Percentiles rank a stretch among this genome's conserved stretches.
phyloP scores from a whole-genome alignment of 2,888 invertebrate species.

The Oegoconia quadripuncta region DNA sequence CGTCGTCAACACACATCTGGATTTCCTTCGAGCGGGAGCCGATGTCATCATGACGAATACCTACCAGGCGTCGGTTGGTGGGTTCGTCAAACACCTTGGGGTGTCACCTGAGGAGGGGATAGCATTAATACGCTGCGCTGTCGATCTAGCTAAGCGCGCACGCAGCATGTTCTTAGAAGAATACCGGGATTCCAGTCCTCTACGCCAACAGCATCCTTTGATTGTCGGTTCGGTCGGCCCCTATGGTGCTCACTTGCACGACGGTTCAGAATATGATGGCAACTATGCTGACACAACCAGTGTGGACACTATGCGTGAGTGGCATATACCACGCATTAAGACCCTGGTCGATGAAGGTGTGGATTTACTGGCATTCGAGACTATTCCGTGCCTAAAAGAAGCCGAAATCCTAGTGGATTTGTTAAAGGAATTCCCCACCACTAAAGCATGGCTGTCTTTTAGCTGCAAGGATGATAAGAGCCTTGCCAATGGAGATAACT shows the following conservation, averaged over 20 bases:
- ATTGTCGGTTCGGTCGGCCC: constrained; percentile 95
- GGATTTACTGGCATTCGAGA: constrained; percentile 94
- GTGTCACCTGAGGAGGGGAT: constrained; percentile 83
- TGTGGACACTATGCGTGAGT: constrained; percentile 82
- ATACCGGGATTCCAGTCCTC: constrained; percentile 33
- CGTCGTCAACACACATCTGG: constrained; percentile 87
- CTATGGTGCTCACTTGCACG: constrained; percentile 92
- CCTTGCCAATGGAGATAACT: constrained; percentile 88
- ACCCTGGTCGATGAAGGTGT: constrained; percentile 88
- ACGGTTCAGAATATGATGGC: constrained; percentile 95
- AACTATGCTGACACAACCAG: constrained; percentile 82
- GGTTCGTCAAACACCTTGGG: constrained; percentile 86
- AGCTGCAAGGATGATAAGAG: constrained; percentile 83
- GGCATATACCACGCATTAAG: constrained; percentile 90
- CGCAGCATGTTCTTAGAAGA: constrained; percentile 78
- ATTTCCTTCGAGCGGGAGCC: constrained; percentile 91
- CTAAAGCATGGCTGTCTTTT: constrained; percentile 93
- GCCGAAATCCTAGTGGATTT: constrained; percentile 88
- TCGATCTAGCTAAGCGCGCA: constrained; percentile 85
- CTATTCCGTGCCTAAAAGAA: constrained; percentile 91
- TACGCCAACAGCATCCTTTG: constrained; percentile 58
- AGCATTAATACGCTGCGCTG: constrained; percentile 85
- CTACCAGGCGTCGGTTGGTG: constrained; percentile 90
- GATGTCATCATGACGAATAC: constrained; percentile 92
- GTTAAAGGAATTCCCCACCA: constrained; percentile 85